phyloP scores from a whole-genome alignment of 2,888 invertebrate genomes.

The Plagodis dolabraria region DNA sequence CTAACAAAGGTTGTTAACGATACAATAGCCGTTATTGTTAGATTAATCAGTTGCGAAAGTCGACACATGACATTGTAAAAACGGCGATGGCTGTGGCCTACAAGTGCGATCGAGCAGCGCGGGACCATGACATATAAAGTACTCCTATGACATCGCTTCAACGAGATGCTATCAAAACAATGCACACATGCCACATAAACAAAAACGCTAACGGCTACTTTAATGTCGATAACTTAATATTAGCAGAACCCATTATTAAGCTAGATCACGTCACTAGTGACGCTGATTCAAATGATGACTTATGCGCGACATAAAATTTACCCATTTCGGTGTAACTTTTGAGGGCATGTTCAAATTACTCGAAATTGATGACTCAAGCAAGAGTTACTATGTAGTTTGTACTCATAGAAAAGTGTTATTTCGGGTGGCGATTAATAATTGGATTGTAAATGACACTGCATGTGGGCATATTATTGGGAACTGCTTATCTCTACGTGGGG shows the following conservation, averaged over 20 bases:
- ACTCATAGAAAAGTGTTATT: slow-evolving; percentile 35
- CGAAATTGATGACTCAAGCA: slow-evolving; percentile 31
- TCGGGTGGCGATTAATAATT: slow-evolving; percentile 53
- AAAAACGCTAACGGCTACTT: slow-evolving; percentile 45
- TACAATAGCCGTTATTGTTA: slow-evolving; percentile 64
- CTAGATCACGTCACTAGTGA: background rate
- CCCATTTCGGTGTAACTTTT: slow-evolving; percentile 21
- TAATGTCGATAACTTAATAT: slow-evolving; percentile 12
- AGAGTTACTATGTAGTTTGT: background rate
- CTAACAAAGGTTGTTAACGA: slow-evolving; percentile 41
- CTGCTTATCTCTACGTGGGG: slow-evolving; percentile 78
- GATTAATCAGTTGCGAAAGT: slow-evolving; percentile 71
- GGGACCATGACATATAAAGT: slow-evolving; percentile 80
- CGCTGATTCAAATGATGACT: slow-evolving; percentile 21
- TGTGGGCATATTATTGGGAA: slow-evolving; percentile 77
- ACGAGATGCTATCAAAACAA: slow-evolving; percentile 65
- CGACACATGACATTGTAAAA: slow-evolving; percentile 82
- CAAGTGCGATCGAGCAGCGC: slow-evolving; percentile 80
- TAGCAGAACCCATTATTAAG: too few relatives aligned
- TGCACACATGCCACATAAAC: slow-evolving; percentile 51
- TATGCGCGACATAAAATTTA: slow-evolving; percentile 17
- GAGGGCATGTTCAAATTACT: slow-evolving; percentile 30
- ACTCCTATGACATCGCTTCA: slow-evolving; percentile 60
- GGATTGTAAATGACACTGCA: slow-evolving; percentile 66
- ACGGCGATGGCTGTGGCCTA: slow-evolving; percentile 77